phyloP scores from a whole-genome alignment of 2,797 vertebrate genomes.

The Sebastes steindachneri region DNA sequence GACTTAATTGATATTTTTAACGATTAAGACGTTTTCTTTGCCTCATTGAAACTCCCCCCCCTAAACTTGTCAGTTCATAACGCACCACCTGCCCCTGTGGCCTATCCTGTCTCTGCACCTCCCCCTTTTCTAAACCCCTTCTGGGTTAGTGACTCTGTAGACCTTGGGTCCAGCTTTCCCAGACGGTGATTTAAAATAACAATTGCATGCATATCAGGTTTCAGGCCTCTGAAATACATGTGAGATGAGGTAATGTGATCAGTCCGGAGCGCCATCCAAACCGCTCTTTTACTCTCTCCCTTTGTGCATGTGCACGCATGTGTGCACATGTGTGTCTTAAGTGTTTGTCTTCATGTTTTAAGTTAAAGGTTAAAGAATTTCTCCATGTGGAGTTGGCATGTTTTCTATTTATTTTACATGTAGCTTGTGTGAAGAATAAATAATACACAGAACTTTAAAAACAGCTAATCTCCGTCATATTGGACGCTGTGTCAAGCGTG shows the following conservation, averaged over 20 bases:
- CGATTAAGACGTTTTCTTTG: conserved; percentile 5
- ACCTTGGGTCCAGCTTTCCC: conserved; percentile 78
- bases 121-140: conserved; percentile 29
- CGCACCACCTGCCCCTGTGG: conserved; percentile 61
- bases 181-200: conserved; percentile 87
- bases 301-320: conserved; percentile 35
- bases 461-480: conserved; percentile 21
- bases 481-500: conserved; percentile 31
- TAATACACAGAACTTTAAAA: conserved; percentile 2
- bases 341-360: conserved; percentile 23
- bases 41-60: conserved; percentile 33
- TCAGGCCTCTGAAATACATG: conserved; percentile 82
- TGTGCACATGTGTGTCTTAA: conserved; percentile 26
- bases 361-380: conserved; percentile 6
- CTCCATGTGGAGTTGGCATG: not conserved
- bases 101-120: conserved; percentile 36
- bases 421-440: conserved; percentile 13
- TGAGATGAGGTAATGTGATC: conserved; percentile 86
- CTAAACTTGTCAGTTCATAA: conserved; percentile 44
- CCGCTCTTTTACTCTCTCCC: conserved; percentile 41
- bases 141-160: conserved; percentile 72
- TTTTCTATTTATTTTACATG: not conserved
- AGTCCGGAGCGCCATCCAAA: conserved; percentile 70
- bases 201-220: conserved; percentile 85
- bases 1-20: not conserved